Evolutionary conservation across 2,888 invertebrate species (phyloP).

Genomic region (Polyommatus iphigenia): DNA sequence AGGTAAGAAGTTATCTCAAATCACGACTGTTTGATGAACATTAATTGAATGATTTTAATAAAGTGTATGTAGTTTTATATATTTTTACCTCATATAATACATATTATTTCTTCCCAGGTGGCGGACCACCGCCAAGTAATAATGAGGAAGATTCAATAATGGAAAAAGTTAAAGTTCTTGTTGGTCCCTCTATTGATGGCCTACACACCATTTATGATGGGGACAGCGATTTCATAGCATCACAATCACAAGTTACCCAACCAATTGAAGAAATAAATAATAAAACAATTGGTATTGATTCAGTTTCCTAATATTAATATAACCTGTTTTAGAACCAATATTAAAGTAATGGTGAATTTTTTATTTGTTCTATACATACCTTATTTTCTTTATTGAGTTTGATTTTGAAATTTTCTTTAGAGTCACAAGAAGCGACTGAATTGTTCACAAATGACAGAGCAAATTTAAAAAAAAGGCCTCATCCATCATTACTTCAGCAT

Average conservation of each 20-base stretch:
- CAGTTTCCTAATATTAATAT: neutral
- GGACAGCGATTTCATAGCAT: neutral
- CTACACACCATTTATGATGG: too few species aligned
- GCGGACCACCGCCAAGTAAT: too few species aligned
- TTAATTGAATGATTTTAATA: too few species aligned
- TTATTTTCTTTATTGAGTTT: neutral
- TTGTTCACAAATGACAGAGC: neutral
- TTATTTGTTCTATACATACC: neutral
- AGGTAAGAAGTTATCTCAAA: too few species aligned
- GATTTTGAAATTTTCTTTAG: neutral
- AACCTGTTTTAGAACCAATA: neutral
- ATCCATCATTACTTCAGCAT: neutral
- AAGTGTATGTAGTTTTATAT: too few species aligned
- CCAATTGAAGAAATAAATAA: neutral
- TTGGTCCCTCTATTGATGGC: too few species aligned
- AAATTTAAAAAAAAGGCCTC: neutral
- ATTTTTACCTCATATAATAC: too few species aligned
- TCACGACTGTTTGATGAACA: too few species aligned
- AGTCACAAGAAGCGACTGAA: neutral
- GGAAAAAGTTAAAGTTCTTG: too few species aligned
- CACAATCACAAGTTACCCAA: neutral
- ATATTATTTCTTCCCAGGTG: too few species aligned
- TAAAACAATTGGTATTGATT: neutral
- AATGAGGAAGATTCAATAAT: too few species aligned
- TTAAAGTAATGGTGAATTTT: neutral